Evolutionary conservation across 2,888 invertebrate genomes (phyloP), one percentile per base, ranked within the genome.

Genomic region (Aspidapion aeneum): DNA sequence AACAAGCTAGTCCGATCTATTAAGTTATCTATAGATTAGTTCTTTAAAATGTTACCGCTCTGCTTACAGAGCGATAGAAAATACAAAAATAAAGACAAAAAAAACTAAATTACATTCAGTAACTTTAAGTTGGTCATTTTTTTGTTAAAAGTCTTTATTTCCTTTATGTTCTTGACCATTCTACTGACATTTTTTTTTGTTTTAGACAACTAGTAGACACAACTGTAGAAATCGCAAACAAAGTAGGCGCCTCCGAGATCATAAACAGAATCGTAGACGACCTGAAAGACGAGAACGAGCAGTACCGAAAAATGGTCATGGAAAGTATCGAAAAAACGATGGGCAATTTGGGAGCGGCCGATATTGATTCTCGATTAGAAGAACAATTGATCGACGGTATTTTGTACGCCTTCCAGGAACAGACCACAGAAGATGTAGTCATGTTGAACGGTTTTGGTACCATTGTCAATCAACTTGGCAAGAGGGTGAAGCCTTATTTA

Each of bases 271-370:
- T 99, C 55, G 99, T 99, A 0, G 99, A 99, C 74, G 99, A 99
- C 81, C 82, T 99, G 63, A 99, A 99, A 81, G 99, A 99, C 78
- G 99, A 99, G 81, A 98, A 98, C 78, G 99, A 99, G 80, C 97
- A 98, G 77, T 99, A 99, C 80, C 87, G 99, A 66, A 99, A 99
- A 83, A 99, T 99, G 99, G 99, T 99, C 1, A 99, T 99, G 97
- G 99, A 99, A 80, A 98, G 98, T 0, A 98, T 99, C 63, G 99
- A 99, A 78, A 98, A 98, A 82, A 97, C 98, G 63, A 94, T 98
- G 87, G 95, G 94, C 1, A 97, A 96, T 80, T 84, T 98, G 66
- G 99, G 99, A 18, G 97, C 98, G 0, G 95, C 97, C 0, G 99
- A 99, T 76, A 97, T 99, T 58, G 99, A 99, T 81, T 96, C 97